A percentile compares a stretch with the other conserved stretches of the same genome.
phyloP scores from a whole-genome alignment of 2,888 invertebrate species.

The Operophtera brumata region DNA sequence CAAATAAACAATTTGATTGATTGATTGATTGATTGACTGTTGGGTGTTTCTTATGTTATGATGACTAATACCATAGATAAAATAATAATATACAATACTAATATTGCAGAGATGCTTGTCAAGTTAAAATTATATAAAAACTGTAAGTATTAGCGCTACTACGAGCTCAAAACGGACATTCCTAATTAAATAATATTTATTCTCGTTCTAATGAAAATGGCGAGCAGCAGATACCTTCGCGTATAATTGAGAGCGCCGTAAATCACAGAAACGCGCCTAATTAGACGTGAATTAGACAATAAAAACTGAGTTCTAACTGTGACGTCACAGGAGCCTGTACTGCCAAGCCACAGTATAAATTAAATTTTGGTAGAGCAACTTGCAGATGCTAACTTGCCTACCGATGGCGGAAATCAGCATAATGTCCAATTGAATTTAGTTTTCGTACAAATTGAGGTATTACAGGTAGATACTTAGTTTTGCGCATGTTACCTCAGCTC shows the following conservation, averaged over 20 bases:
- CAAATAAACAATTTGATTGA: no score
- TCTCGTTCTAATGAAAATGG: slow-evolving; percentile 60
- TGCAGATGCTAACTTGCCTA: no score
- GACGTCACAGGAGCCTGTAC: slow-evolving; percentile 22
- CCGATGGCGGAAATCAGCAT: no score
- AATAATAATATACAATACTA: no score
- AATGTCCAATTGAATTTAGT: no score
- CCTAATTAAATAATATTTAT: slow-evolving; percentile 66
- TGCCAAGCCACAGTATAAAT: neutral
- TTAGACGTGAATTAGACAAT: slow-evolving; percentile 63
- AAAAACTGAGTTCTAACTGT: slow-evolving; percentile 37
- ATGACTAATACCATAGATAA: no score
- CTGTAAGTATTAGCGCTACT: slow-evolving; percentile 10
- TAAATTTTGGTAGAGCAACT: neutral
- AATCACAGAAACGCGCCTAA: slow-evolving; percentile 61
- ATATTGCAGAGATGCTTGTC: neutral
- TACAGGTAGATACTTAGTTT: no score
- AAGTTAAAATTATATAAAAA: slow-evolving; percentile 12
- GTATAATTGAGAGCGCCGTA: slow-evolving; percentile 66
- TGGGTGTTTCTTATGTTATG: no score
- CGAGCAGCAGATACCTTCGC: slow-evolving; percentile 52
- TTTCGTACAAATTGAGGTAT: no score
- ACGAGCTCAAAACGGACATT: slow-evolving; percentile 7
- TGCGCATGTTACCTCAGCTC: no score
- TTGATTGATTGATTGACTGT: no score